Percentiles rank a stretch among this genome's conserved stretches.
These are phyloP conservation scores for Acronicta alni DNA, from an alignment of 2,888 invertebrate species.

Conservation along the genomic window DNA sequence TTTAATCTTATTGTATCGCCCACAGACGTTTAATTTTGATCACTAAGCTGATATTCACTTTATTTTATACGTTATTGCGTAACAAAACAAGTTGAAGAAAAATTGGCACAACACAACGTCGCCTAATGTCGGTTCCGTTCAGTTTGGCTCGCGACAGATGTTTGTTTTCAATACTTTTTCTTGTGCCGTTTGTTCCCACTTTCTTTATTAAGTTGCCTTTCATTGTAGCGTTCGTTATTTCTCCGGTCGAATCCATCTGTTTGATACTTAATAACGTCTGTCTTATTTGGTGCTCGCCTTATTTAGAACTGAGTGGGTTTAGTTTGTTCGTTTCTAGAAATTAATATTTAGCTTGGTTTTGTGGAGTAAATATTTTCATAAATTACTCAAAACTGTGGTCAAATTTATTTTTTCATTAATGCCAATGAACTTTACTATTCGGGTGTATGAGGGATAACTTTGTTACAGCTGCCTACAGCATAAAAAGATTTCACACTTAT, in stretches of 20 bases:
- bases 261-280: slow-evolving; percentile 44
- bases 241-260: slow-evolving; percentile 37
- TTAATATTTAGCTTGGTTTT: background rate
- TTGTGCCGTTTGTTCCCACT: slow-evolving; percentile 54
- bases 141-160: slow-evolving; percentile 63
- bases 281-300: slow-evolving; percentile 26
- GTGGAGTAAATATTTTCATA: too few relatives aligned
- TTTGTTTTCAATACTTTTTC: slow-evolving; percentile 61
- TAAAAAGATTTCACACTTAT: background rate
- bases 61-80: slow-evolving; percentile 6
- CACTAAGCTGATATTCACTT: slow-evolving; percentile 7
- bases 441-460: too few relatives aligned
- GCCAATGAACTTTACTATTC: too few relatives aligned
- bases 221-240: slow-evolving; percentile 46
- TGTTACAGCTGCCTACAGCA: too few relatives aligned
- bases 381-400: too few relatives aligned
- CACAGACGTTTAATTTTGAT: background rate
- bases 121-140: slow-evolving; percentile 38
- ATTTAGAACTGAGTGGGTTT: slow-evolving; percentile 15
- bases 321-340: slow-evolving; percentile 14
- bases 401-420: too few relatives aligned
- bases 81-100: slow-evolving; percentile 17
- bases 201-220: slow-evolving; percentile 50
- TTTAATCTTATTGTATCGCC: too few relatives aligned
- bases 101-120: slow-evolving; percentile 22